Base-by-base conservation (phyloP, 2,888 invertebrate species). In the Erebia epiphron region DNA sequence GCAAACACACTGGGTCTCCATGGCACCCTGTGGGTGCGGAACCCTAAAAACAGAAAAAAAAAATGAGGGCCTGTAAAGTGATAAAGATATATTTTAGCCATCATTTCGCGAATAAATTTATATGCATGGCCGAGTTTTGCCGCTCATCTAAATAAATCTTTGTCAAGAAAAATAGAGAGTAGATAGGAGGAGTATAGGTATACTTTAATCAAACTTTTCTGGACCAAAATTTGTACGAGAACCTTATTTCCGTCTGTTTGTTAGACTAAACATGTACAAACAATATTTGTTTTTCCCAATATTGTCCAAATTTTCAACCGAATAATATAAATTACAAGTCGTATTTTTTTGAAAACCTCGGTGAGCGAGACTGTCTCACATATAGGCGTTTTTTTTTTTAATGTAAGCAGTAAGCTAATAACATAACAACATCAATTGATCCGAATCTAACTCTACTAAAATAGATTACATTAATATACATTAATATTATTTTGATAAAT, bases 151-250 rank as follows among this genome's bases (percentile, higher is more conserved):
- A 62, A 62, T 62, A 62, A 62, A 62, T 21, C 14, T 46, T 14
- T 49, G 46, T 62, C 21, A 62, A 62, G 46, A 46, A 62, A 62
- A 62, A 49, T 62, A 62, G 4, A 62, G 46, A 62, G 49, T 62
- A 46, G 16, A 9, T 14, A 49, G 14, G 14, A 9, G n/a, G n/a
- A n/a, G n/a, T n/a, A n/a, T n/a, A n/a, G n/a, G 57, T 58, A 58
- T 2, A 18, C 18, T 16, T 61, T 61, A 61, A 43, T 61, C 43
- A 61, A 61, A 61, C 43, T 61, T 61, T 61, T 18, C 43, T 43
- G 11, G 11, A 61, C 43, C 16, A 61, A 18, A 35, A 5, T 35
- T 0, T 35, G 43, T 16, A 43, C 8, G 18, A 11, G 16, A 9
- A 16, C 52, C 16, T 56, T 56, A n/a, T 52, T 52, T 35, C 7